phyloP scores from a whole-genome alignment of 2,113 vertebrate genomes.

The Pseudorasbora parva region DNA sequence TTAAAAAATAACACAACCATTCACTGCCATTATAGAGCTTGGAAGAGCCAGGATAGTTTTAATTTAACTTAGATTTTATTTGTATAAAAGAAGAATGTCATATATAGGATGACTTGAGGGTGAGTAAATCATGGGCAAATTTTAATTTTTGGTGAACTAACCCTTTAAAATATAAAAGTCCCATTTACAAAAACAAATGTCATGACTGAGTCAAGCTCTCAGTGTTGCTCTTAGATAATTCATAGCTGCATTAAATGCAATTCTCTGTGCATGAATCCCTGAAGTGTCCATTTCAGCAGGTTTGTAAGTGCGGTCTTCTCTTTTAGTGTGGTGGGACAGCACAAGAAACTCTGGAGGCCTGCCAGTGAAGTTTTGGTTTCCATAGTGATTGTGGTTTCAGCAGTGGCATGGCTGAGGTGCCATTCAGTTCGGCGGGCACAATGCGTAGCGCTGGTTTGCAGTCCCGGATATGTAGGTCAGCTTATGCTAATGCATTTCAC shows the following conservation, averaged over 20 bases:
- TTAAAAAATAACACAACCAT: too few species aligned
- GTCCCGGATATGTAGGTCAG: constrained; percentile 42
- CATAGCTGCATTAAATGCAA: neutral
- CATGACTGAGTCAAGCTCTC: neutral
- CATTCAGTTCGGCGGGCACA: constrained; percentile 44
- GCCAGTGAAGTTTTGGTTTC: constrained; percentile 70
- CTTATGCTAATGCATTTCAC: constrained; percentile 44
- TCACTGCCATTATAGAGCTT: too few species aligned
- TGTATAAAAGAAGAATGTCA: too few species aligned
- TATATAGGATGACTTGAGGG: too few species aligned
- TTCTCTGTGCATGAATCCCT: neutral
- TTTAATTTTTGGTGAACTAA: too few species aligned
- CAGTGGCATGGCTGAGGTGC: constrained; percentile 43
- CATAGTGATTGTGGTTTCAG: constrained; percentile 67
- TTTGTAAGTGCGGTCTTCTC: neutral
- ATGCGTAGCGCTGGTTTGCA: constrained; percentile 28
- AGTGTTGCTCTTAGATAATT: neutral
- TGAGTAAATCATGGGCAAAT: too few species aligned
- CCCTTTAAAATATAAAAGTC: too few species aligned
- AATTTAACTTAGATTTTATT: too few species aligned
- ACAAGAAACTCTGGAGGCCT: constrained; percentile 49
- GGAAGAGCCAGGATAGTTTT: too few species aligned
- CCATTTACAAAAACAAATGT: too few species aligned
- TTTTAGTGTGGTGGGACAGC: constrained; percentile 12
- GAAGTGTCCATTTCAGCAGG: neutral